Base-by-base conservation (phyloP, 1,140 invertebrate species). In the Macrobrachium nipponense region DNA sequence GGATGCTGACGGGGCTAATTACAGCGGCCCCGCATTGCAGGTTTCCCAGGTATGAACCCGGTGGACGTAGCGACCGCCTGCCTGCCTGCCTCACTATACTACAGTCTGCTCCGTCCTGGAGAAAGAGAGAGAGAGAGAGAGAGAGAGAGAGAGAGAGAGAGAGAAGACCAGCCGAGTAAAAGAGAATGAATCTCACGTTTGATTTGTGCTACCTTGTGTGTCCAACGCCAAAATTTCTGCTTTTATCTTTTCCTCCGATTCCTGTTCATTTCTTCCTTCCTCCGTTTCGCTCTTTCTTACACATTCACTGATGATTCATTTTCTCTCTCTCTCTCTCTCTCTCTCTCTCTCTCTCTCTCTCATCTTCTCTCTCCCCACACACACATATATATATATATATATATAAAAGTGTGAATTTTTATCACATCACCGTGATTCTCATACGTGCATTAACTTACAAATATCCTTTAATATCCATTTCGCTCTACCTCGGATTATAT, bases 51-150 rank as follows among this genome's bases (percentile, higher is more conserved):
- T 51, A 51, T 51, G 8, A 51, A 51, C 51, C 51, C 51, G 51
- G 8, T 51, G 51, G 51, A 51, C 51, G 51, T 2, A 51, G 12
- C 51, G 51, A 51, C 51, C 51, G 51, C 51, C 51, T 10, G 51
- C 51, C 51, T 51, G 51, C 51, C 51, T 51, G 8, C 0, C 44
- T 51, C 44, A n/a, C n/a, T n/a, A n/a, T n/a, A n/a, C n/a, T n/a
- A n/a, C 44, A 51, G 5, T 51, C 44, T 51, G 44, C 44, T 10
- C 10, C 44, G 44, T 51, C 44, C 44, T 2, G 5, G 72, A 75
- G 43, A 75, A 36, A 75, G 72, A 36, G 72, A 44, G 23, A 36
- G 72, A 75, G 43, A 36, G 72, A 75, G 72, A 75, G 72, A 44
- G 43, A 59, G 58, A n/a, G 76, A 78, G n/a, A 59, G 44, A 23